Percentiles rank a stretch among this genome's conserved stretches.
Conservation (phyloP, 2,797 vertebrate species). For the Alectoris magna region DNA sequence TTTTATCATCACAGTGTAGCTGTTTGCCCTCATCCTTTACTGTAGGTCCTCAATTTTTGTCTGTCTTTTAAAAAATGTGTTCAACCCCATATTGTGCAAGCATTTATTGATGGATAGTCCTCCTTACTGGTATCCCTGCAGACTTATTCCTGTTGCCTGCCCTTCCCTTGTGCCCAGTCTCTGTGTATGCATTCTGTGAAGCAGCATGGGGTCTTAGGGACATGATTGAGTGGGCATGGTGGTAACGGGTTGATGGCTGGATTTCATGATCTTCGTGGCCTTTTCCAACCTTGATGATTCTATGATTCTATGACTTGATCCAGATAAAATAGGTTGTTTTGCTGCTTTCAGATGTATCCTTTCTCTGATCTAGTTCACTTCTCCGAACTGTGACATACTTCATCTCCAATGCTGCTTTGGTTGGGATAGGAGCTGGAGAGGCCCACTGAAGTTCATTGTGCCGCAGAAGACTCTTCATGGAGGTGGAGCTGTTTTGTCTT, state of each 20-base stretch:
- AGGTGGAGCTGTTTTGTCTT: not conserved
- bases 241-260: no score
- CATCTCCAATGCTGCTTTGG: accelerated
- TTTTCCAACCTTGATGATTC: no score
- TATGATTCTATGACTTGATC: not conserved
- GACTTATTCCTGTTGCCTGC: not conserved
- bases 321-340: not conserved
- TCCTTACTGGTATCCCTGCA: not conserved
- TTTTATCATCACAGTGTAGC: not conserved
- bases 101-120: not conserved
- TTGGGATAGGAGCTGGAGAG: not conserved
- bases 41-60: not conserved
- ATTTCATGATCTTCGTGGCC: no score
- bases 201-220: not conserved
- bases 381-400: not conserved
- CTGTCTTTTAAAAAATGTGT: not conserved
- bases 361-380: not conserved
- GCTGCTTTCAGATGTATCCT: not conserved
- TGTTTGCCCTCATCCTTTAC: not conserved
- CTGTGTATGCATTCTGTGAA: accelerated
- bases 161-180: not conserved
- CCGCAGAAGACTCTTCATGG: not conserved
- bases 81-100: not conserved
- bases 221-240: no score
- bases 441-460: not conserved